A percentile compares a stretch with the other conserved stretches of the same genome.
phyloP scores from a whole-genome alignment of 2,888 invertebrate species.

The Halocaridina rubra region DNA sequence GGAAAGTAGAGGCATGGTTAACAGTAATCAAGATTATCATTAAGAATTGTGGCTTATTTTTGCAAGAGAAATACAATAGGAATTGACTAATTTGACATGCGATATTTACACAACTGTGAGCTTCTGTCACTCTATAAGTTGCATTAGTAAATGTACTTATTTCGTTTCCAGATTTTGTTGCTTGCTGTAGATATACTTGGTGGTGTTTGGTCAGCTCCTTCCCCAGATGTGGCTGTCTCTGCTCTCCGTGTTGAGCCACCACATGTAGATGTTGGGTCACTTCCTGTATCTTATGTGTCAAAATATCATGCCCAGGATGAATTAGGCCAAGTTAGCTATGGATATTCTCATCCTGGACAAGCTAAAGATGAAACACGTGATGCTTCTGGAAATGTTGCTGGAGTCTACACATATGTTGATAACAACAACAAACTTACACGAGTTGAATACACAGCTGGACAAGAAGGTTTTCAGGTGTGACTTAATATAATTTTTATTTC shows the following conservation, averaged over 20 bases:
- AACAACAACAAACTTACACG: constrained; percentile 68
- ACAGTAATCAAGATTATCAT: too few relatives aligned
- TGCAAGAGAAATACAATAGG: too few relatives aligned
- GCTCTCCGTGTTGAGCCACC: not conserved
- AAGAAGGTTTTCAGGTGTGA: constrained; percentile 69
- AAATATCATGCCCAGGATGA: constrained; percentile 66
- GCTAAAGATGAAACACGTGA: constrained; percentile 65
- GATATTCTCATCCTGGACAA: constrained; percentile 59
- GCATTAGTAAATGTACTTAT: too few relatives aligned
- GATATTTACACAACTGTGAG: too few relatives aligned
- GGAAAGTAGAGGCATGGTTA: too few relatives aligned
- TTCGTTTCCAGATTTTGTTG: not conserved
- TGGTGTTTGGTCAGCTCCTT: constrained; percentile 5
- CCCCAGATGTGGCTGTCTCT: not conserved
- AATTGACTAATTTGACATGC: too few relatives aligned
- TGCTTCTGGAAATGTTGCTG: constrained; percentile 69
- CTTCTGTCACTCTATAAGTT: too few relatives aligned
- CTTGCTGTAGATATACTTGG: not conserved
- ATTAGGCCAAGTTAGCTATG: constrained; percentile 47
- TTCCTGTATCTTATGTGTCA: constrained; percentile 6
- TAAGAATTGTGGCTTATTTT: too few relatives aligned
- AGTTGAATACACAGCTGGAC: constrained; percentile 70
- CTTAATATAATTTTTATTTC: too few relatives aligned
- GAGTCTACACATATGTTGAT: constrained; percentile 70
- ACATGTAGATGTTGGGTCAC: not conserved